Evolutionary conservation across 2,888 invertebrate species (phyloP).

Genomic region (Oscheius sp.): DNA sequence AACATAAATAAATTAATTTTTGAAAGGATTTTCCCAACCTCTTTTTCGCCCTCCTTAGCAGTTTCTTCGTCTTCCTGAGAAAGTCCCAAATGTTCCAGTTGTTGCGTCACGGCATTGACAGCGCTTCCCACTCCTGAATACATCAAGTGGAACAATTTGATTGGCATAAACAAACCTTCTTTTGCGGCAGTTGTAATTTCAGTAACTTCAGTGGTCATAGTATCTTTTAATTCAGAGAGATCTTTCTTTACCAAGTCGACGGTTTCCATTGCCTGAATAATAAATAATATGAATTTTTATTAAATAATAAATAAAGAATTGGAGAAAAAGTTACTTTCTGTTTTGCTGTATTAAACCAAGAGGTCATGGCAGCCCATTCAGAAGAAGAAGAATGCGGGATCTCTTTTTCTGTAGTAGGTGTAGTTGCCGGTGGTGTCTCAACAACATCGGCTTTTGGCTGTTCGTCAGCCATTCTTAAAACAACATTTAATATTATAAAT

Average conservation of each 20-base stretch:
- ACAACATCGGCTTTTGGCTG: conserved; percentile 11
- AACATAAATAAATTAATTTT: background rate
- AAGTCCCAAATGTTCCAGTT: conserved; percentile 62
- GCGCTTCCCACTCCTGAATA: conserved; percentile 47
- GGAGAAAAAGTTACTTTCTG: conserved; percentile 55
- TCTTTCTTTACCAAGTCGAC: conserved; percentile 71
- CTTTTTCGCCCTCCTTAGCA: background rate
- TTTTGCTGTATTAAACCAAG: conserved; percentile 64
- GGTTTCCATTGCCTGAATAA: conserved; percentile 67
- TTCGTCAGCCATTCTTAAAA: conserved; percentile 24
- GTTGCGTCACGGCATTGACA: conserved; percentile 60
- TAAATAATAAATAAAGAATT: background rate
- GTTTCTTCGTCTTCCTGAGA: conserved; percentile 35
- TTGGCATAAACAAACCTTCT: conserved; percentile 39
- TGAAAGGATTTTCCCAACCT: too few species aligned
- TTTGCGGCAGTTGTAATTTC: conserved; percentile 58
- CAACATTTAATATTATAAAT: background rate
- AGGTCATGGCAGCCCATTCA: conserved; percentile 39
- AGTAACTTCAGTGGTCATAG: conserved; percentile 65
- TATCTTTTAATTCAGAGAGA: conserved; percentile 68
- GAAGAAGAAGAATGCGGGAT: conserved; percentile 10
- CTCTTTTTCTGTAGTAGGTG: conserved; percentile 7
- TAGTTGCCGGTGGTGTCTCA: background rate
- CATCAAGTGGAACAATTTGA: background rate
- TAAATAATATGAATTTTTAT: conserved; percentile 2